A percentile compares a stretch with the other conserved stretches of the same genome.
phyloP scores from a whole-genome alignment of 2,888 invertebrate species.

The Sclerodermus sp. region DNA sequence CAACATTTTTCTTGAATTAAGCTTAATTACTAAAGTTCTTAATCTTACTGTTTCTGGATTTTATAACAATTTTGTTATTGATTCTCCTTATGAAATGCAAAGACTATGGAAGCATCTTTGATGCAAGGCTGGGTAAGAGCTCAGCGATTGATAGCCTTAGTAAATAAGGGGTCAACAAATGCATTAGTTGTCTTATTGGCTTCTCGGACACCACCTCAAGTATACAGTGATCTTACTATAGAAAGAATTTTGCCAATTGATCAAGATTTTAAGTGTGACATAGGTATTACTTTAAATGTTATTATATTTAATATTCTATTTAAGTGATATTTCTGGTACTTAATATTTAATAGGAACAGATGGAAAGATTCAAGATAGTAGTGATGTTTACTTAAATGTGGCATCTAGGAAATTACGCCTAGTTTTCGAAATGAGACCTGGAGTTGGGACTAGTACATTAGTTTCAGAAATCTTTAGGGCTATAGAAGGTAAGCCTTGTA shows the following conservation, averaged over 20 bases:
- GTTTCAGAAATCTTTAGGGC: conserved; percentile 74
- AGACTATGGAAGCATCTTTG: conserved; percentile 57
- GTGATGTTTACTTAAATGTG: conserved; percentile 62
- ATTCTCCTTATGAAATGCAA: conserved; percentile 15
- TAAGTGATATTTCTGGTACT: background rate
- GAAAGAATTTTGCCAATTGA: conserved; percentile 82
- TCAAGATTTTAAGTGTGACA: conserved; percentile 76
- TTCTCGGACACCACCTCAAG: conserved; percentile 68
- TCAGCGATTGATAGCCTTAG: conserved; percentile 63
- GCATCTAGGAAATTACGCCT: conserved; percentile 60
- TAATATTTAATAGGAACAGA: conserved; percentile 58
- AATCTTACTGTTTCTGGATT: conserved; percentile 14
- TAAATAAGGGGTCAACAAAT: conserved; percentile 62
- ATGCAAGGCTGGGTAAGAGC: conserved; percentile 61
- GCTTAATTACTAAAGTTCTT: conserved; percentile 1
- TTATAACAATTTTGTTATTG: conserved; percentile 47
- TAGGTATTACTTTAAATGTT: conserved; percentile 61
- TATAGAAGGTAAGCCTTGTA: conserved; percentile 65
- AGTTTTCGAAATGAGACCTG: conserved; percentile 63
- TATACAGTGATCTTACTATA: conserved; percentile 76
- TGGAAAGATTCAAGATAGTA: conserved; percentile 58
- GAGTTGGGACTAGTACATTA: conserved; percentile 69
- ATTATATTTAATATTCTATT: too few species aligned
- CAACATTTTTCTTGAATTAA: background rate
- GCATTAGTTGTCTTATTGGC: conserved; percentile 64